Percentiles rank a stretch among this genome's conserved stretches.
phyloP scores from a whole-genome alignment of 2,888 invertebrate genomes.

The Nasonovia ribisnigri region DNA sequence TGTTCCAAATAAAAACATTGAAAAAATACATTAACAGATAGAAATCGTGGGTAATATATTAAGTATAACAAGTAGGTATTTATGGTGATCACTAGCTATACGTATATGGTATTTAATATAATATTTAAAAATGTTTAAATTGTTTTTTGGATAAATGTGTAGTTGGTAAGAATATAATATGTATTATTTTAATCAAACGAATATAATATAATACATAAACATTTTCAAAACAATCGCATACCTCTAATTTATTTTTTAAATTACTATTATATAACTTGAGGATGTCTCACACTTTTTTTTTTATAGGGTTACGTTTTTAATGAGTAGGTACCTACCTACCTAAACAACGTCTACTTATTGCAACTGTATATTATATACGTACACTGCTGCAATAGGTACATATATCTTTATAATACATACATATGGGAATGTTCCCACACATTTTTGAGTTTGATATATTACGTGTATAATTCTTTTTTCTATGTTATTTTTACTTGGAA shows the following conservation, averaged over 20 bases:
- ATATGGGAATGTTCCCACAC: constrained; percentile 60
- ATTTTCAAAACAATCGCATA: background rate
- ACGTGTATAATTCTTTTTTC: background rate
- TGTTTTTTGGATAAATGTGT: background rate
- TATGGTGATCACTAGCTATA: too few relatives aligned
- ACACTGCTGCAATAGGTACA: background rate
- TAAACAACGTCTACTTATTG: constrained; percentile 14
- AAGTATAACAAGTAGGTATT: background rate
- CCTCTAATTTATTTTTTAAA: background rate
- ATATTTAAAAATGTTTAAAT: background rate
- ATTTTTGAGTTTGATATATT: constrained; percentile 37
- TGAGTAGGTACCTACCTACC: background rate
- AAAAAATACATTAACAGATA: background rate
- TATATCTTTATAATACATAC: background rate
- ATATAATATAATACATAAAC: background rate
- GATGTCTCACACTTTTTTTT: constrained; percentile 27
- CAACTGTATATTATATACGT: constrained; percentile 29
- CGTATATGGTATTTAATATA: background rate
- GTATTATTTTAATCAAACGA: background rate
- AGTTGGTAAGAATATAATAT: background rate
- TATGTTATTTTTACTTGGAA: constrained; percentile 31
- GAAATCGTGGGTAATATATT: background rate
- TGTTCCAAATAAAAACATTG: background rate
- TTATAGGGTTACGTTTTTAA: constrained; percentile 37
- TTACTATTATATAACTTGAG: constrained; percentile 43